A percentile compares a stretch with the other conserved stretches of the same genome.
Conservation (phyloP, 2,113 vertebrate genomes). For the Thinocorus orbignyianus region DNA sequence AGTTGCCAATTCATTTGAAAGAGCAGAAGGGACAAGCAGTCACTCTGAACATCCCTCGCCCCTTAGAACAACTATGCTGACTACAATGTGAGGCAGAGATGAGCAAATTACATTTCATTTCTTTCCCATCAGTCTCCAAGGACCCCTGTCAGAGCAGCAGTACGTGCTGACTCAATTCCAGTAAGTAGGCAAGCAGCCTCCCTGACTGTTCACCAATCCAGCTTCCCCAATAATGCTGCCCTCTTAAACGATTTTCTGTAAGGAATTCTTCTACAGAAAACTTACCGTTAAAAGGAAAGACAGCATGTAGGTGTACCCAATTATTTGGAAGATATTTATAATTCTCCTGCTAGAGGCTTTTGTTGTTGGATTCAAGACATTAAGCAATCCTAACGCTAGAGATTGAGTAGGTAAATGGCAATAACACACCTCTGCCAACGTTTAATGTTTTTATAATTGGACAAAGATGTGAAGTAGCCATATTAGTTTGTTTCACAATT, state of each 20-base stretch:
- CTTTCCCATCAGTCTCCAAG: background rate
- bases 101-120: background rate
- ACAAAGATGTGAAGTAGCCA: background rate
- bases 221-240: background rate
- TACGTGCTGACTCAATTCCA: rapidly evolving
- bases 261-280: background rate
- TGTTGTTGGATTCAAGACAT: background rate
- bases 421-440: background rate
- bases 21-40: background rate
- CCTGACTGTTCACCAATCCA: background rate
- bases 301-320: background rate
- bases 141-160: background rate
- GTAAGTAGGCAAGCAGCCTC: background rate
- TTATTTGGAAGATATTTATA: slow-evolving; percentile 29
- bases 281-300: background rate
- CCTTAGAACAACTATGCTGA: background rate
- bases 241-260: background rate
- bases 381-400: background rate
- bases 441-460: background rate
- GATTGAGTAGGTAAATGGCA: background rate
- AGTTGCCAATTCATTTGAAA: background rate
- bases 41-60: background rate
- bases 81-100: background rate
- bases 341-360: background rate
- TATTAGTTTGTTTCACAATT: background rate